A percentile compares a stretch with the other conserved stretches of the same genome.
These are phyloP conservation scores for Octopus bimaculoides DNA, from an alignment of 1,140 invertebrate species.

Conservation along the genomic window DNA sequence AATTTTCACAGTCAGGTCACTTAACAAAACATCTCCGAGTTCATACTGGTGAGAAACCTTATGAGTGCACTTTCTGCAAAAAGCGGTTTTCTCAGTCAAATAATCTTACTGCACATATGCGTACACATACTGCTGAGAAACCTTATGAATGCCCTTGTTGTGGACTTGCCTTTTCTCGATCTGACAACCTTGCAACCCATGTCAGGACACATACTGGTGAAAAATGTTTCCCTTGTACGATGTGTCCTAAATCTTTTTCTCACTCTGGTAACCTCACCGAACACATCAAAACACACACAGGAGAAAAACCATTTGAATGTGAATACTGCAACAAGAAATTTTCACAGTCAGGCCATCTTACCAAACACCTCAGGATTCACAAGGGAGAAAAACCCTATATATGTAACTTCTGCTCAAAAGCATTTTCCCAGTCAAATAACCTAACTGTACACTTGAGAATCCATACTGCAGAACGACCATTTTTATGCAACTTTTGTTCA, in stretches of 20 bases:
- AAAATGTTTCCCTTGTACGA: constrained; percentile 25
- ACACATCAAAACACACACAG: constrained; percentile 22
- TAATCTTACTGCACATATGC: constrained; percentile 45
- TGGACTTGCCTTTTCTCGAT: constrained; percentile 37
- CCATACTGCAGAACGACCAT: constrained; percentile 18
- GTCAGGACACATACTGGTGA: constrained; percentile 51
- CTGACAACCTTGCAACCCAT: constrained; percentile 45
- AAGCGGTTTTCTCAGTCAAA: constrained; percentile 32
- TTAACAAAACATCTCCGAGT: constrained; percentile 20
- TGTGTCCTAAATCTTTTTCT: constrained; percentile 22
- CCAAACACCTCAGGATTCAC: constrained; percentile 72
- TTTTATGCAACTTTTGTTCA: constrained; percentile 18
- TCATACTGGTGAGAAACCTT: constrained; percentile 61
- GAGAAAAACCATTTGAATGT: constrained; percentile 45
- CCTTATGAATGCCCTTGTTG: constrained; percentile 55
- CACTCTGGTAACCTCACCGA: constrained; percentile 18
- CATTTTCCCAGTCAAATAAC: constrained; percentile 81
- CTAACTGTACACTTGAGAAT: constrained; percentile 86
- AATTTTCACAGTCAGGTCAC: constrained; percentile 21
- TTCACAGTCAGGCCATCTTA: constrained; percentile 61
- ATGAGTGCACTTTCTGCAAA: constrained; percentile 52
- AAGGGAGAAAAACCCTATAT: constrained; percentile 62
- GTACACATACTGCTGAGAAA: constrained; percentile 53
- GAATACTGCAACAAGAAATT: constrained; percentile 46
- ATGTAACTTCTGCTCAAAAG: constrained; percentile 77